phyloP scores from a whole-genome alignment of 1,140 invertebrate genomes.

The Lepidotrigona ventralis region DNA sequence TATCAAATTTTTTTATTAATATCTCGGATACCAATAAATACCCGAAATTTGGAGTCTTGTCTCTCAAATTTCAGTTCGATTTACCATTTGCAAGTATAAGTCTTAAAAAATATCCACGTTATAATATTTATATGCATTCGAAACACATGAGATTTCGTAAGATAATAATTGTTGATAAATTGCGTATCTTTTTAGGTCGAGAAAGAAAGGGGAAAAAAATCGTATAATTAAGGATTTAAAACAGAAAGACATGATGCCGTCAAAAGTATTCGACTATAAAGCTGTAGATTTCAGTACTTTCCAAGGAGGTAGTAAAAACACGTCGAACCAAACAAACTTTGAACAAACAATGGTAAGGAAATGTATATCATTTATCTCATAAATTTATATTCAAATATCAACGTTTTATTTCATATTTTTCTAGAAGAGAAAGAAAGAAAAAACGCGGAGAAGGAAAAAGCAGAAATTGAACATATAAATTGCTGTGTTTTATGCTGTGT shows the following conservation, averaged over 20 bases:
- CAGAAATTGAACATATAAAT: conserved; percentile 49
- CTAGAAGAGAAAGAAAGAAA: conserved; percentile 43
- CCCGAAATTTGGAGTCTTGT: no score
- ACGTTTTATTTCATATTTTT: conserved; percentile 5
- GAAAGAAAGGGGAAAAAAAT: conserved; percentile 61
- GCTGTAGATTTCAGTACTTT: conserved; percentile 72
- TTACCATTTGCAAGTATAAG: no score
- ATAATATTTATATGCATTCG: not conserved
- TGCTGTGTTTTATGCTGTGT: not conserved
- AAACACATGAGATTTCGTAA: not conserved
- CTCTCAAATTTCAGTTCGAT: no score
- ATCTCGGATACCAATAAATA: no score
- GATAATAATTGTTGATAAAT: not conserved
- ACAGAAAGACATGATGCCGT: conserved; percentile 66
- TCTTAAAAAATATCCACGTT: not conserved
- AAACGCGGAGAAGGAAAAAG: conserved; percentile 40
- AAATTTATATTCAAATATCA: not conserved
- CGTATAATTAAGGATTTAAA: conserved; percentile 53
- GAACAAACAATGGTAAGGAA: conserved; percentile 60
- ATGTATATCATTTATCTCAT: not conserved
- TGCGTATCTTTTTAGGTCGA: conserved; percentile 45
- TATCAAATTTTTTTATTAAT: no score
- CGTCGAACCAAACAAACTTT: conserved; percentile 49
- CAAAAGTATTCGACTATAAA: conserved; percentile 68
- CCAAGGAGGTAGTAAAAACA: conserved; percentile 73